Conservation (phyloP, 2,888 invertebrate genomes). For the Oscheius sp. region DNA sequence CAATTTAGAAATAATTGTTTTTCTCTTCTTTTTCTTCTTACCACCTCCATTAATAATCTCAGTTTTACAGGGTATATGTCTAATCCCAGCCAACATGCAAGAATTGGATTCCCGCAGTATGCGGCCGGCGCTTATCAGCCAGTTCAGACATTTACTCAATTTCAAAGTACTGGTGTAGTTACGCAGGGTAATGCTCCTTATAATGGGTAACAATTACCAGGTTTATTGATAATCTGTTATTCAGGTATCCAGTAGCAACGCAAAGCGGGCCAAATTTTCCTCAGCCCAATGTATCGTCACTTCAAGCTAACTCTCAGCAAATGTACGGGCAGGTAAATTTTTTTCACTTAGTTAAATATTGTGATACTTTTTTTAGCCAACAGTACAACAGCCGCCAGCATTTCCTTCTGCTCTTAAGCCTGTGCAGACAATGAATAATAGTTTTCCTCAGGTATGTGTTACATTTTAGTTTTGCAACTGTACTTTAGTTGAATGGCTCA, state of each 20-base stretch:
- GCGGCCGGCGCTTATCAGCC: slow-evolving; percentile 25
- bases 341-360: background rate
- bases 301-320: background rate
- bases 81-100: slow-evolving; percentile 12
- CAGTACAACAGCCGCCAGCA: background rate
- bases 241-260: background rate
- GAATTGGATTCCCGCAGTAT: slow-evolving; percentile 50
- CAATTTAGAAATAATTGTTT: background rate
- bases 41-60: background rate
- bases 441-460: background rate
- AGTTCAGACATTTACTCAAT: slow-evolving; percentile 12
- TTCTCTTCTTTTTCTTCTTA: background rate
- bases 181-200: background rate
- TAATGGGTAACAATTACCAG: background rate
- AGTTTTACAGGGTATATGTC: slow-evolving; percentile 15
- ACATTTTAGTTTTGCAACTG: background rate
- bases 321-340: background rate
- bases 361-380: background rate
- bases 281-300: background rate
- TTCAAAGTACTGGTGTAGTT: background rate
- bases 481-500: background rate
- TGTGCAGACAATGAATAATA: background rate
- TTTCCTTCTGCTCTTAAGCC: slow-evolving; percentile 9
- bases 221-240: background rate
- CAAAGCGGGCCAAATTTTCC: background rate